A percentile compares a stretch with the other conserved stretches of the same genome.
Conservation (phyloP, 2,888 invertebrate species). For the Eupithecia vulgata region DNA sequence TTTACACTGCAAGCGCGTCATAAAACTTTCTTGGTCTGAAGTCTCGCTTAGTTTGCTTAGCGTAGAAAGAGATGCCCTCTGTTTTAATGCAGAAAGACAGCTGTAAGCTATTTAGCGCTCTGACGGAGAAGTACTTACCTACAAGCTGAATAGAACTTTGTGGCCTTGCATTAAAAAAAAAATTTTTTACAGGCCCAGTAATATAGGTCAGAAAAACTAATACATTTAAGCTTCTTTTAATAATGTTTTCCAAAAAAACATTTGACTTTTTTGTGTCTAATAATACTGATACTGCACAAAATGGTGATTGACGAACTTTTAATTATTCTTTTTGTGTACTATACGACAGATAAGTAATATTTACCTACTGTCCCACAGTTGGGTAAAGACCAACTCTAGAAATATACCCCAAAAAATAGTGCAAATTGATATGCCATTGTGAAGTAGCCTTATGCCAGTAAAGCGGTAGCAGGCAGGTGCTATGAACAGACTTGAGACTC, state of each 20-base stretch:
- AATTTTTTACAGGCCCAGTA: no score
- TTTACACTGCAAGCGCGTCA: no score
- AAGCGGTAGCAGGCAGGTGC: conserved; percentile 45
- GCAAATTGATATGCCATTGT: background rate
- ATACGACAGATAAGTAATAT: background rate
- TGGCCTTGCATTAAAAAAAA: no score
- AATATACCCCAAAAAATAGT: background rate
- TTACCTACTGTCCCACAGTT: background rate
- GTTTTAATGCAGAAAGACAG: no score
- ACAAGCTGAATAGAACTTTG: no score
- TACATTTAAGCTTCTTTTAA: background rate
- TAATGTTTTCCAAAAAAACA: background rate
- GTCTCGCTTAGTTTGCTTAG: no score
- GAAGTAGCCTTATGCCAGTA: conserved; percentile 13
- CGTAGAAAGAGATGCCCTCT: no score
- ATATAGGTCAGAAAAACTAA: no score
- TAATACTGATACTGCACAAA: background rate
- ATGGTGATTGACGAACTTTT: background rate
- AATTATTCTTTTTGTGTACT: no score
- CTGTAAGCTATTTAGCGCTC: no score
- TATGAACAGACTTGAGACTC: conserved; percentile 37
- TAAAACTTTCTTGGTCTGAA: no score
- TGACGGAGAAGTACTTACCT: no score
- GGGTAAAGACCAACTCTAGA: background rate
- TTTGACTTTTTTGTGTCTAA: background rate